phyloP scores from a whole-genome alignment of 2,888 invertebrate species.

The Meiosimyza platycephala region DNA sequence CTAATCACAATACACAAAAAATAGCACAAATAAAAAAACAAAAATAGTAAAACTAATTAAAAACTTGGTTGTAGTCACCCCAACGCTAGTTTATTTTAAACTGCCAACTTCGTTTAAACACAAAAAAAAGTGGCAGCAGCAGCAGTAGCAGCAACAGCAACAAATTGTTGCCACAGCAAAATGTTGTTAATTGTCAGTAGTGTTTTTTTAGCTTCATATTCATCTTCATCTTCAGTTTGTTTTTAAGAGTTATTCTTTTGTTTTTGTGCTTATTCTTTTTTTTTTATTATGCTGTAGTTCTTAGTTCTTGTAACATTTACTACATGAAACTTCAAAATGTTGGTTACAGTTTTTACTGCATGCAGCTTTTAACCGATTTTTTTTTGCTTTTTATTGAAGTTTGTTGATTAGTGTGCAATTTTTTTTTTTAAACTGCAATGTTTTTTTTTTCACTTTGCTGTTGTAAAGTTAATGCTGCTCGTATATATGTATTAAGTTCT shows the following conservation, averaged over 20 bases:
- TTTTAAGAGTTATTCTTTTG: conserved; percentile 6
- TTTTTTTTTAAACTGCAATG: background rate
- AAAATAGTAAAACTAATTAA: background rate
- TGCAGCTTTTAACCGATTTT: background rate
- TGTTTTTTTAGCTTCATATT: conserved; percentile 21
- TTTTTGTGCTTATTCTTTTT: background rate
- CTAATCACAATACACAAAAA: background rate
- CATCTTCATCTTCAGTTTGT: conserved; percentile 20
- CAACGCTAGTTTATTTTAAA: conserved; percentile 27
- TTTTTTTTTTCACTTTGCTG: background rate
- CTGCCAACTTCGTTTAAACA: conserved; percentile 26
- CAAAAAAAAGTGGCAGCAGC: background rate
- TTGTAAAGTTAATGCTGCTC: background rate
- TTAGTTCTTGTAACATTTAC: no score
- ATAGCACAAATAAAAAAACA: background rate
- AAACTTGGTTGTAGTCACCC: conserved; percentile 21
- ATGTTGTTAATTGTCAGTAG: conserved; percentile 45
- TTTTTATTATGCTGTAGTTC: background rate
- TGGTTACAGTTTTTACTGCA: conserved; percentile 7
- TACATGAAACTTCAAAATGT: conserved; percentile 16
- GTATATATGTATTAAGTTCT: background rate
- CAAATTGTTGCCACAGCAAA: conserved; percentile 31
- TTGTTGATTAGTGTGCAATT: conserved; percentile 48
- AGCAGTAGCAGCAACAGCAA: background rate
- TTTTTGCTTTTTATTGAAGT: conserved; percentile 23